Base-by-base conservation (phyloP, 2,888 invertebrate species). In the Papilio gigon region DNA sequence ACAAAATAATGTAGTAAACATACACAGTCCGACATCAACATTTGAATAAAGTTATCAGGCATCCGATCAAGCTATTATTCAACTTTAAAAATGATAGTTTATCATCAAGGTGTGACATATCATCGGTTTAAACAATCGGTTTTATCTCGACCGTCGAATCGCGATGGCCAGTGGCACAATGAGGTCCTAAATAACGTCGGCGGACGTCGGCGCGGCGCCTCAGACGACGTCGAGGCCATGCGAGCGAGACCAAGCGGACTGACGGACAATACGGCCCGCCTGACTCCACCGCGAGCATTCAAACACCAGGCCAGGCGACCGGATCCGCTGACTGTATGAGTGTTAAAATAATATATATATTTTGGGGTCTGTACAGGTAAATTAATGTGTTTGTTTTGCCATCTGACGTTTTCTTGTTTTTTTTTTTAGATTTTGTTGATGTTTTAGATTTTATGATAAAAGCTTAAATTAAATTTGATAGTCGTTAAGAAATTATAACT, bases 101-200 rank as follows among this genome's bases (percentile, higher is more conserved):
- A 59, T 64, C 47, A 68, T 68, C 64, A 59, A 59, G 85, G 84
- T 84, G 86, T 87, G 89, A 88, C 85, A 82, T 80, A 82, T 78
- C 86, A 89, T 89, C 90, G 87, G 87, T 9, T 90, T 89, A 77
- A 81, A 83, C 82, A 82, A 85, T 88, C 85, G 78, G 64, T 68
- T 77, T 85, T 90, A 90, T 90, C 53, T 56, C 90, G 80, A 76
- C 76, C 81, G 84, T 88, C 84, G 84, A 85, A 90, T 90, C 90
- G 83, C 77, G 79, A 78, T 84, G 80, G 79, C 74, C 74, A 77
- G 77, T 80, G 86, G 86, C 83, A 91, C 91, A 91, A 91, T 91
- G 89, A 90, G 84, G 86, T 87, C 79, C 81, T 91, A 91, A 91
- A 91, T 91, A 89, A 91, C 88, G 80, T 81, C 77, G 69, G 77